Conservation (phyloP, 2,797 vertebrate species). For the Apogon hyalosoma region DNA sequence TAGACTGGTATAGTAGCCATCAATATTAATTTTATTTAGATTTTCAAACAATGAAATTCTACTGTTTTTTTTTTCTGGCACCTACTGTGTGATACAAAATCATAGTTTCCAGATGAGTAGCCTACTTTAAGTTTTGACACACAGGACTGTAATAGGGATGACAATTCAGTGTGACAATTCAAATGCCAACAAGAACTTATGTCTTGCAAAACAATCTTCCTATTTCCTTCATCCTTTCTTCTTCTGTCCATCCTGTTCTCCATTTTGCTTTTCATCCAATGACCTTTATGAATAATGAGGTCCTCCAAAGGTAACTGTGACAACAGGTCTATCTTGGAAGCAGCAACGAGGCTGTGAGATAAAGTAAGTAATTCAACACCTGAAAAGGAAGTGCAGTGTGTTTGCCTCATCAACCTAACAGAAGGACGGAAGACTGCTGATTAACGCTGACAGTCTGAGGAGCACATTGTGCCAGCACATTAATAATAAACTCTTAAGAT, state of each 20-base stretch:
- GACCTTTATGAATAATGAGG: conserved; percentile 81
- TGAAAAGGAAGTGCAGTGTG: conserved; percentile 58
- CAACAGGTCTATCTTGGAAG: conserved; percentile 60
- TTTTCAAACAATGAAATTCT: too few relatives aligned
- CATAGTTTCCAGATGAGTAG: too few relatives aligned
- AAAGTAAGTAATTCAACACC: conserved; percentile 66
- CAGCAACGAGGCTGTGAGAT: conserved; percentile 51
- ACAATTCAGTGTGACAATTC: conserved; percentile 13
- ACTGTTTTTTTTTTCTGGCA: too few relatives aligned
- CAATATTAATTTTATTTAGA: too few relatives aligned
- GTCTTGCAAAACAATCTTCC: conserved; percentile 33
- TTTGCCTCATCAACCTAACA: conserved; percentile 53
- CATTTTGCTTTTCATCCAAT: conserved; percentile 58
- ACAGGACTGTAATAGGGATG: neutral
- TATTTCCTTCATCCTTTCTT: conserved; percentile 24
- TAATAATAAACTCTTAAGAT: conserved; percentile 76
- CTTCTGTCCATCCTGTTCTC: conserved; percentile 26
- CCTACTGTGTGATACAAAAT: too few relatives aligned
- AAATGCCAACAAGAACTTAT: conserved; percentile 40
- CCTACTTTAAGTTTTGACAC: conserved; percentile 19
- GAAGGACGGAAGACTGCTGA: conserved; percentile 62
- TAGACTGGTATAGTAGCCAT: too few relatives aligned
- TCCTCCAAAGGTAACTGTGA: conserved; percentile 68
- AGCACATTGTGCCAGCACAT: conserved; percentile 71
- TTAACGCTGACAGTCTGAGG: conserved; percentile 73